Percentiles rank a stretch among this genome's conserved stretches.
phyloP scores from a whole-genome alignment of 2,797 vertebrate species.

The Acestrorhynchus altus region DNA sequence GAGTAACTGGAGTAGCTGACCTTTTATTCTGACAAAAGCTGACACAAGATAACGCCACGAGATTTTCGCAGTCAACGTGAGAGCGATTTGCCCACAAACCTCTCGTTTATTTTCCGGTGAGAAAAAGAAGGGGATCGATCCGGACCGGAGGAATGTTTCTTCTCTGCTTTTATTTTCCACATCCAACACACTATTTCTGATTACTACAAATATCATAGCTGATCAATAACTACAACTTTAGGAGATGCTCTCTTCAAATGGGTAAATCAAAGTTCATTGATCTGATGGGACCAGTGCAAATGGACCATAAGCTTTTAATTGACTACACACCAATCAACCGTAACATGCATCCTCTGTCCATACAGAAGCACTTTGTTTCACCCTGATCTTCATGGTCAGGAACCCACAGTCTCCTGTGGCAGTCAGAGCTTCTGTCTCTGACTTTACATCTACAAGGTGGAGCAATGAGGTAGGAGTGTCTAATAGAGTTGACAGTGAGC shows the following conservation, averaged over 20 bases:
- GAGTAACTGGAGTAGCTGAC: slow-evolving; percentile 39
- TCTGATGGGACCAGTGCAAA: slow-evolving; percentile 43
- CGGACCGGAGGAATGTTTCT: slow-evolving; percentile 64
- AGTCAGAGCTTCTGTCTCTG: no score
- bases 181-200: slow-evolving; percentile 9
- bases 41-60: slow-evolving; percentile 19
- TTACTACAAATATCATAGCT: slow-evolving; percentile 31
- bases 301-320: slow-evolving; percentile 33
- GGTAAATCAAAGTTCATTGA: slow-evolving; percentile 48
- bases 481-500: no score
- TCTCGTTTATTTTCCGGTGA: slow-evolving; percentile 62
- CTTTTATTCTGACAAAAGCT: slow-evolving; percentile 42
- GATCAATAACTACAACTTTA: slow-evolving; percentile 45
- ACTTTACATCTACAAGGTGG: no score
- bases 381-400: no score
- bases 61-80: slow-evolving; percentile 34
- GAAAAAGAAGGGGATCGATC: slow-evolving; percentile 65
- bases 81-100: slow-evolving; percentile 62
- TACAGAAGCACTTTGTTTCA: no score
- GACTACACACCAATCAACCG: no score
- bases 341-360: no score
- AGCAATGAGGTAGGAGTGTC: no score
- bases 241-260: slow-evolving; percentile 37
- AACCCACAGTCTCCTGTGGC: no score
- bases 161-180: slow-evolving; percentile 40